Evolutionary conservation across 2,113 vertebrate species (phyloP).

Genomic region (Tachysurus vachellii): DNA sequence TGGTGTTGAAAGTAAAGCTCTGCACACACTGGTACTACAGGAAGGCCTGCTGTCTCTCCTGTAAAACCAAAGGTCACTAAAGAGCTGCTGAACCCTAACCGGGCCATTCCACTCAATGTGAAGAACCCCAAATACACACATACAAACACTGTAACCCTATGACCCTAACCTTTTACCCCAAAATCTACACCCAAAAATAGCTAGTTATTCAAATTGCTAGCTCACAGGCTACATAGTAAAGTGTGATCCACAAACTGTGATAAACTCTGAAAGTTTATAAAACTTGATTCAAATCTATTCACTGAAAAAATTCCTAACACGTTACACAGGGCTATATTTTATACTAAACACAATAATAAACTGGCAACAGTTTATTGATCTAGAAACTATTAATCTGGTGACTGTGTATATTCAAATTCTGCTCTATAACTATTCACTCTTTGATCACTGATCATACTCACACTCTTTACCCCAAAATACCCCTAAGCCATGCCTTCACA

Average conservation of each 20-base stretch:
- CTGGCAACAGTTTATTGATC: neutral
- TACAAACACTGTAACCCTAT: neutral
- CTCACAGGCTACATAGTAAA: neutral
- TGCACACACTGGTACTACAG: slow-evolving; percentile 85
- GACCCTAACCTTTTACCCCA: neutral
- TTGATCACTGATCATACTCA: too few relatives aligned
- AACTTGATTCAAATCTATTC: neutral
- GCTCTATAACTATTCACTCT: neutral
- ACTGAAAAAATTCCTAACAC: neutral
- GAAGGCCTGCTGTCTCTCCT: slow-evolving; percentile 82
- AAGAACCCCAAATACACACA: slow-evolving; percentile 41
- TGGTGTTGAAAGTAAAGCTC: slow-evolving; percentile 84
- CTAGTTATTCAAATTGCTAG: neutral
- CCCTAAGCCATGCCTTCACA: neutral
- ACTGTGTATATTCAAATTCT: neutral
- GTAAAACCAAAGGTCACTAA: slow-evolving; percentile 67
- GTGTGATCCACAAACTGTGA: neutral
- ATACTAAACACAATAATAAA: too few relatives aligned
- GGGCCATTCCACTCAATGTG: slow-evolving; percentile 57
- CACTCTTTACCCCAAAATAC: neutral
- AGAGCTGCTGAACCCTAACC: slow-evolving; percentile 38
- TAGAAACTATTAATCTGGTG: neutral
- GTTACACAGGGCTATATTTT: too few relatives aligned
- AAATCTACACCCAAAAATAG: neutral
- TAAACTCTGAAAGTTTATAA: neutral